Base-by-base conservation (phyloP, 1,140 invertebrate species). In the Maniola jurtina region DNA sequence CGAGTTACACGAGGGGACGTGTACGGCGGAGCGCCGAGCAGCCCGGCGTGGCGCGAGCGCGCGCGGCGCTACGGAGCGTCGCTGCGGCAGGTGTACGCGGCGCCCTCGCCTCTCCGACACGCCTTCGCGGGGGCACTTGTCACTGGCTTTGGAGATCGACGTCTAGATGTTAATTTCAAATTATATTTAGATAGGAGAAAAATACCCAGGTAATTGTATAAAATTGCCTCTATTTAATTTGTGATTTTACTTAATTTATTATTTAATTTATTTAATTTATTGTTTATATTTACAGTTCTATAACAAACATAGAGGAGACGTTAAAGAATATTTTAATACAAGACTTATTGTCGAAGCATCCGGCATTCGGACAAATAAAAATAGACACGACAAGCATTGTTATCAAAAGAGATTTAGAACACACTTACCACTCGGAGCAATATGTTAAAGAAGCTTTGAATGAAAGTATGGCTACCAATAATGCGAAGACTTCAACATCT, bases 111-210 rank as follows among this genome's bases (percentile, higher is more conserved):
- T 1, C 76, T 96, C 54, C 92, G 93, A 34, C 89, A 93, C 47
- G 92, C 95, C 13, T 93, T 95, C 64, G 92, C 94, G 36, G 93
- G 93, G 13, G 92, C 93, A 10, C 81, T 92, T 10, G 93, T 96
- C 67, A 93, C 94, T 36, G 93, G 92, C 77, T 95, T 96, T 77
- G 93, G 94, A 16, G 94, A 94, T 70, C 93, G 94, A 61, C 92
- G 93, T 60, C 82, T 95, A n/a, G 93, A 95, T 69, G 94, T 96
- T 9, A 94, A 95, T 85, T 96, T 95, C 86, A 93, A 92, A 86
- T 75, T 96, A 9, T 94, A 95, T 68, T 88, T 96, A 15, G 95
- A 96, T 80, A 92, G 94, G 75, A 94, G 94, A 92, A 95, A 95
- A 93, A 92, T 95, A 74, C 93, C 94, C 5, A 93, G 92, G 93